Percentiles rank a stretch among this genome's conserved stretches.
Conservation (phyloP, 2,888 invertebrate species). For the Quadroppia sp. region DNA sequence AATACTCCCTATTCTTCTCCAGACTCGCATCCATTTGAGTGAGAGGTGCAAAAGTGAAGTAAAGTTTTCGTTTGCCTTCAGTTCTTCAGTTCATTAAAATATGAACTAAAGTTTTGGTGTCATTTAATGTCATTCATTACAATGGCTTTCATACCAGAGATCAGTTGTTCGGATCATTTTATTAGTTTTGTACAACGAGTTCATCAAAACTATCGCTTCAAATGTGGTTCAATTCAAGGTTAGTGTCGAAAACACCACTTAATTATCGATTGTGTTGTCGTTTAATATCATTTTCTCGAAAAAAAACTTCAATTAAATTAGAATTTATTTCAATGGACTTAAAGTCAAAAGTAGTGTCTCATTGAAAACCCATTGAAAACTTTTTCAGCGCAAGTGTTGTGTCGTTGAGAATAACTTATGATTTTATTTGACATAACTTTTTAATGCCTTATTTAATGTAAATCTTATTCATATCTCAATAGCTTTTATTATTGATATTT, state of each 20-base stretch:
- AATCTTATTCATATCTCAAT: no score
- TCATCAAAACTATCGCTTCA: neutral
- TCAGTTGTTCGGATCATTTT: neutral
- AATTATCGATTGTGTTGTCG: neutral
- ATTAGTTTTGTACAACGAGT: neutral
- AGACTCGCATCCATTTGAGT: neutral
- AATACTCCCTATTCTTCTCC: neutral
- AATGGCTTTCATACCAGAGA: neutral
- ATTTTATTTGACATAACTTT: no score
- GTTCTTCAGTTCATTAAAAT: neutral
- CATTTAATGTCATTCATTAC: neutral
- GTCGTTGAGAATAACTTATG: neutral
- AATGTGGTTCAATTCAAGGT: constrained; percentile 19
- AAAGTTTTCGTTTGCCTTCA: neutral
- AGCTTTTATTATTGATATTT: no score
- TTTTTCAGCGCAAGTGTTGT: neutral
- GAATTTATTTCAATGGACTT: neutral
- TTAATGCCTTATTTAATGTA: no score
- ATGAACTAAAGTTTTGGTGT: constrained; percentile 2
- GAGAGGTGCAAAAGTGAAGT: neutral
- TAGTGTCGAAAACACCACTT: neutral
- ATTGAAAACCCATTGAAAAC: no score
- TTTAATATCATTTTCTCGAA: neutral
- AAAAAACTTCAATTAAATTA: neutral
- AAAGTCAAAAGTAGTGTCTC: neutral